Evolutionary conservation across 2,113 vertebrate genomes (phyloP), one percentile per base, ranked within the genome.

Genomic region (Brachirus orientalis): DNA sequence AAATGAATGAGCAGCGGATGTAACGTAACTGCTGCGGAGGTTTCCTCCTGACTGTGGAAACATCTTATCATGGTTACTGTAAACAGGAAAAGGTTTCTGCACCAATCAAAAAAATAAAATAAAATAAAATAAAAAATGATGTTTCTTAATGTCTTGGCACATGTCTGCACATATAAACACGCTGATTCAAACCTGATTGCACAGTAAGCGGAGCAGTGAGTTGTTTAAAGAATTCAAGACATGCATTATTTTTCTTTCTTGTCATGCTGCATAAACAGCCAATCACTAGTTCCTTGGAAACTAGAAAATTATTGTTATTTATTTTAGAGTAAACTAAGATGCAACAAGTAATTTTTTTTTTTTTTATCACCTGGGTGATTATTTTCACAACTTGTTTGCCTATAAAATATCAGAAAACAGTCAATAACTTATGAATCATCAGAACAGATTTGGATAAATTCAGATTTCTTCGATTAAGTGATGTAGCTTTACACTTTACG

Each of bases 31-130:
- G 33, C 19, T 64, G n/a, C 11, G 4, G 17, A 66, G 48, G 35
- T 57, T 43, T 52, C 43, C 53, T 61, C 36, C 2, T 36, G 22
- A 28, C 37, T 12, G 35, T 61, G 64, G 64, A 70, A 73, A 83
- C 43, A 37, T 64, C 45, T 63, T 52, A 78, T 72, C 72, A 20
- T 41, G 8, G 62, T 22, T n/a, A 16, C 44, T 68, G 64, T 79
- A 82, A 86, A 84, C 76, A 84, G 79, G 79, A 84, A n/a, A 33
- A 48, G 14, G 14, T 55, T 53, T 78, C 51, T 46, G 28, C 11
- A 8, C 41, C 0, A 6, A 48, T 60, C 41, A 51, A 62, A 47
- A 28, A 28, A 3, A 28, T 28, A 28, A 28, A 28, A n/a, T n/a
- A n/a, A n/a, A n/a, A n/a, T n/a, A n/a, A 28, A 28, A 28, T 3